Percentiles rank a stretch among this genome's conserved stretches.
phyloP scores from a whole-genome alignment of 2,888 invertebrate genomes.

The Harmothoe impar region DNA sequence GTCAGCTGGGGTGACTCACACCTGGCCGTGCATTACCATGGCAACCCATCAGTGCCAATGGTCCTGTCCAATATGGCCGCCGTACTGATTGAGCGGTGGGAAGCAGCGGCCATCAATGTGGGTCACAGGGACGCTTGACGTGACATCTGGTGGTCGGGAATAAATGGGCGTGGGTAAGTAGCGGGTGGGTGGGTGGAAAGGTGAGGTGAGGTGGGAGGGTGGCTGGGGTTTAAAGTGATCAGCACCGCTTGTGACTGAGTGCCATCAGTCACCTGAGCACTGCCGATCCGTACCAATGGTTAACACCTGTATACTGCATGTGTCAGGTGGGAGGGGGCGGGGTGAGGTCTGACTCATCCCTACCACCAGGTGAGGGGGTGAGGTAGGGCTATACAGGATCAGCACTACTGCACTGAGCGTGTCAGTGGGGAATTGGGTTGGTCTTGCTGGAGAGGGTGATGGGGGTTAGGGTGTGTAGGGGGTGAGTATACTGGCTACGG shows the following conservation, averaged over 20 bases:
- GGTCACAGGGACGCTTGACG: slow-evolving; percentile 27
- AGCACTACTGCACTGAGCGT: background rate
- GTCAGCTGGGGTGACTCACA: slow-evolving; percentile 48
- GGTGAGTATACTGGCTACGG: background rate
- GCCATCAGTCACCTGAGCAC: slow-evolving; percentile 24
- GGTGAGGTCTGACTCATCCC: slow-evolving; percentile 28
- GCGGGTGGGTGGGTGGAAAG: slow-evolving; percentile 1
- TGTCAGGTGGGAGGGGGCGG: background rate
- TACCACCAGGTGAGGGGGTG: background rate
- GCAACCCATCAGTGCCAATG: slow-evolving; percentile 40
- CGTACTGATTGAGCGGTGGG: slow-evolving; percentile 2
- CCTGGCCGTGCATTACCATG: slow-evolving; percentile 48
- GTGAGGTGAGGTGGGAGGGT: background rate
- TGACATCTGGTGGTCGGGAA: slow-evolving; percentile 28
- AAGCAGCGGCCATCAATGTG: slow-evolving; percentile 19
- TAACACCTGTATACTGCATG: slow-evolving; percentile 16
- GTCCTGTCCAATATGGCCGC: slow-evolving; percentile 1
- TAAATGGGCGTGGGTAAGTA: slow-evolving; percentile 29
- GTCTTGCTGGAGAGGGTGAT: background rate
- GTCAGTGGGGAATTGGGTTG: slow-evolving; percentile 6
- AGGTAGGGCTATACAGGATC: background rate
- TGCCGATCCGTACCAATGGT: background rate
- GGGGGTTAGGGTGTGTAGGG: background rate
- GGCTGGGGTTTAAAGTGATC: background rate
- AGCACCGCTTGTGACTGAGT: slow-evolving; percentile 8